phyloP scores from a whole-genome alignment of 2,888 invertebrate species.

The Drosophila trichaetosa region DNA sequence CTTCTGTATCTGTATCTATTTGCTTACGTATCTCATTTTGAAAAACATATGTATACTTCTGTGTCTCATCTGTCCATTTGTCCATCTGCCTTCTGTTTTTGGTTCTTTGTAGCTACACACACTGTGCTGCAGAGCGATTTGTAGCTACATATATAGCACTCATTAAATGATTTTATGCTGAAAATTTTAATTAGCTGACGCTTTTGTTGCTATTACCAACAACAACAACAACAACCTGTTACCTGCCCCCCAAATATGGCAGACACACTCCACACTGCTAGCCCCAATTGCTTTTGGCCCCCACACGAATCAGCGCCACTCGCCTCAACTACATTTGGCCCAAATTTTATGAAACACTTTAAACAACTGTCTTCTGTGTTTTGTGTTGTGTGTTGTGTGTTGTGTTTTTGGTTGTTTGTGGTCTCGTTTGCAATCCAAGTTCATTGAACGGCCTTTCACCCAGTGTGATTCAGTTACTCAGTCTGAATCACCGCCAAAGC shows the following conservation, averaged over 20 bases:
- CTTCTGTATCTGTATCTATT: conserved; percentile 14
- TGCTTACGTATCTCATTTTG: conserved; percentile 37
- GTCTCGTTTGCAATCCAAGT: conserved; percentile 46
- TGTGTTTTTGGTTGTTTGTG: background rate
- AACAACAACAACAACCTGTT: conserved; percentile 35
- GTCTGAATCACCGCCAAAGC: conserved; percentile 30
- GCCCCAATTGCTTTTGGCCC: conserved; percentile 6
- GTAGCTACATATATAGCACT: conserved; percentile 54
- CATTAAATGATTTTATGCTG: conserved; percentile 61
- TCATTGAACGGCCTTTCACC: conserved; percentile 73
- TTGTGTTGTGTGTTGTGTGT: background rate
- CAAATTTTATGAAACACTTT: conserved; percentile 46
- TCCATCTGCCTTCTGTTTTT: conserved; percentile 9
- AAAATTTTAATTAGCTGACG: conserved; percentile 73
- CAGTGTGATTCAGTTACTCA: conserved; percentile 21
- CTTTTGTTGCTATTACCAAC: conserved; percentile 6
- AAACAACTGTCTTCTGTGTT: conserved; percentile 23
- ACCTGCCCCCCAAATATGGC: conserved; percentile 18
- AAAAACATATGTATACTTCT: conserved; percentile 44
- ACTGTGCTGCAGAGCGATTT: conserved; percentile 39
- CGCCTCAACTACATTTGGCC: conserved; percentile 32
- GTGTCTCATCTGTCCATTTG: conserved; percentile 23
- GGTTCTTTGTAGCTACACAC: background rate
- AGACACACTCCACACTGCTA: background rate
- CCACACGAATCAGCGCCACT: conserved; percentile 12